Conservation (phyloP, 2,113 vertebrate genomes). For the Salvelinus alpinus region DNA sequence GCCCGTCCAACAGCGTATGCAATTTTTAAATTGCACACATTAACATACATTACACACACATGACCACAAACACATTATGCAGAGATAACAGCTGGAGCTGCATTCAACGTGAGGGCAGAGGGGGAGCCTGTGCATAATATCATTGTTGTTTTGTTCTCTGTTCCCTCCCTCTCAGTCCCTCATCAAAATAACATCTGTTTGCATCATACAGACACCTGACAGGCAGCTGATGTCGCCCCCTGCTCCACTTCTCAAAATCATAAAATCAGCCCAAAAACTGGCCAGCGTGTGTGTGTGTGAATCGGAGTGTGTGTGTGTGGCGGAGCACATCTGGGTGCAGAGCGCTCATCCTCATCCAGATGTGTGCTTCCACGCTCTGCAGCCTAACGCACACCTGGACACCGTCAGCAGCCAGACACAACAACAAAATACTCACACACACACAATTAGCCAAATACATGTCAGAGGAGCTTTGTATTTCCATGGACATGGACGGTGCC, state of each 20-base stretch:
- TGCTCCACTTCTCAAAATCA: too few relatives aligned
- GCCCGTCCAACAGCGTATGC: too few relatives aligned
- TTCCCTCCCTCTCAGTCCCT: slow-evolving; percentile 47
- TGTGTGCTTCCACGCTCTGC: slow-evolving; percentile 54
- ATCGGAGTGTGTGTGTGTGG: slow-evolving; percentile 6
- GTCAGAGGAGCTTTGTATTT: not conserved
- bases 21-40: not conserved
- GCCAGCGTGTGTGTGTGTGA: slow-evolving; percentile 1
- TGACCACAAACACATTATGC: not conserved
- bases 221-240: slow-evolving; percentile 63
- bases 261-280: too few relatives aligned
- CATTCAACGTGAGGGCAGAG: too few relatives aligned
- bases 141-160: slow-evolving; percentile 64
- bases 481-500: not conserved
- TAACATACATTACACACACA: slow-evolving; percentile 17
- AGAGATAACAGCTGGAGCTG: too few relatives aligned
- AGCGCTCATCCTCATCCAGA: slow-evolving; percentile 51
- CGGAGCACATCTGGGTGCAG: slow-evolving; percentile 61
- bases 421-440: not conserved
- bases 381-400: slow-evolving; percentile 62
- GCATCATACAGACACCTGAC: slow-evolving; percentile 73
- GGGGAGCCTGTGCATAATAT: slow-evolving; percentile 9
- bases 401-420: slow-evolving; percentile 27
- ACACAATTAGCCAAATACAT: not conserved
- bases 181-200: slow-evolving; percentile 81